Conservation (phyloP, 2,113 vertebrate species). For the Labeo rohita region DNA sequence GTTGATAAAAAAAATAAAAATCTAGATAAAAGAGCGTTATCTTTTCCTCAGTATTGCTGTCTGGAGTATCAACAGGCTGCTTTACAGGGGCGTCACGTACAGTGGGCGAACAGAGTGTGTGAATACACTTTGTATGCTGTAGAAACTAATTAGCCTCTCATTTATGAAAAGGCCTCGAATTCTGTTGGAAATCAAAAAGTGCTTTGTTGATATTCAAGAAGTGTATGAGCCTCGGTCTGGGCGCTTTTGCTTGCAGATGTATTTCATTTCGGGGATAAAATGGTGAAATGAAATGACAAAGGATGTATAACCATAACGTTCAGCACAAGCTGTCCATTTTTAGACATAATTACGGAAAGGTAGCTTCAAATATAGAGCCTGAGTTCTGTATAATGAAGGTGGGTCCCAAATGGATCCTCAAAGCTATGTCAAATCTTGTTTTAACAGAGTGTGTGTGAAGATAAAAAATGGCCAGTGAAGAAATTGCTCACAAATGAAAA, state of each 20-base stretch:
- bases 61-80: neutral
- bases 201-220: neutral
- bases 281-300: neutral
- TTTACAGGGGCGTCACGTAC: neutral
- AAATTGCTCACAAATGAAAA: constrained; percentile 16
- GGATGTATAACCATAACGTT: neutral
- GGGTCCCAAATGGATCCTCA: neutral
- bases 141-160: constrained; percentile 33
- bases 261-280: neutral
- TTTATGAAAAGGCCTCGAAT: constrained; percentile 18
- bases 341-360: neutral
- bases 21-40: constrained; percentile 30
- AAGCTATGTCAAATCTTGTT: neutral
- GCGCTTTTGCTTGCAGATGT: neutral
- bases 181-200: neutral
- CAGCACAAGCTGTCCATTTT: neutral
- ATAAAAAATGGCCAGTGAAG: constrained; percentile 11
- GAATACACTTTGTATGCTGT: constrained; percentile 20
- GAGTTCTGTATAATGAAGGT: neutral
- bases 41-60: constrained; percentile 8
- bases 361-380: neutral
- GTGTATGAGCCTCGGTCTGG: neutral
- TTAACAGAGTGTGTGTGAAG: neutral
- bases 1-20: constrained; percentile 22
- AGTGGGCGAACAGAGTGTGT: neutral